Evolutionary conservation across 2,797 vertebrate species (phyloP).

Genomic region (Paratrypauchen microcephalus): DNA sequence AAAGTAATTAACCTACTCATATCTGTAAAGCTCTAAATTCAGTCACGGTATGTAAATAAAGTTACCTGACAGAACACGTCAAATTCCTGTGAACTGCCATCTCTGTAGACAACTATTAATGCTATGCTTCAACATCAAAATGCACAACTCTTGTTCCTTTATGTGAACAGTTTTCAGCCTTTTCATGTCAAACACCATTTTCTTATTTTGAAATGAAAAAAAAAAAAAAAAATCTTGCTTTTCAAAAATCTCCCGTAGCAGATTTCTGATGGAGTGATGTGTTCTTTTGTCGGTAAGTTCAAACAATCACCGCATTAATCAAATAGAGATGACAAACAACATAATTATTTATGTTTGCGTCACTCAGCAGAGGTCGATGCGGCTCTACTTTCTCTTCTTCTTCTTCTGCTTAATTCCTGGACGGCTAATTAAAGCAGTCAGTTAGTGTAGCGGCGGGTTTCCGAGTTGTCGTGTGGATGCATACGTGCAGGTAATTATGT

Average conservation of each 20-base stretch:
- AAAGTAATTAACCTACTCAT: neutral
- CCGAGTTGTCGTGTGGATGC: constrained; percentile 30
- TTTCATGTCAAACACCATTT: constrained; percentile 7
- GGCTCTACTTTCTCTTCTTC: constrained; percentile 25
- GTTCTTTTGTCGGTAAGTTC: constrained; percentile 13
- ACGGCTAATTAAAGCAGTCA: constrained; percentile 53
- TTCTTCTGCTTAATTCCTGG: constrained; percentile 31
- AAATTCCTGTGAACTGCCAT: neutral
- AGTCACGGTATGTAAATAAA: neutral
- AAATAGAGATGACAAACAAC: neutral
- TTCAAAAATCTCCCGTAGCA: neutral
- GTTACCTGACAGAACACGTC: neutral
- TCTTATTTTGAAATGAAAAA: neutral
- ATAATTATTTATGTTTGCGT: constrained; percentile 18
- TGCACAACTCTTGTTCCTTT: constrained; percentile 9
- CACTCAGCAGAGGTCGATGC: constrained; percentile 19
- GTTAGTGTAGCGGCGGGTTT: constrained; percentile 19
- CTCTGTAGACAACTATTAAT: neutral
- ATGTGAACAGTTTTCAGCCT: constrained; percentile 9
- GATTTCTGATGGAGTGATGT: constrained; percentile 4
- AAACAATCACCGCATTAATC: constrained; percentile 5
- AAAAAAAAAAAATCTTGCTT: neutral
- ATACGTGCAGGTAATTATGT: constrained; percentile 56
- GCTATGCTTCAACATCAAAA: constrained; percentile 2
- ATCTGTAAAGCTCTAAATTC: neutral